Evolutionary conservation across 2,797 vertebrate genomes (phyloP), one percentile per base, ranked within the genome.

Genomic region (Sylvia borin): DNA sequence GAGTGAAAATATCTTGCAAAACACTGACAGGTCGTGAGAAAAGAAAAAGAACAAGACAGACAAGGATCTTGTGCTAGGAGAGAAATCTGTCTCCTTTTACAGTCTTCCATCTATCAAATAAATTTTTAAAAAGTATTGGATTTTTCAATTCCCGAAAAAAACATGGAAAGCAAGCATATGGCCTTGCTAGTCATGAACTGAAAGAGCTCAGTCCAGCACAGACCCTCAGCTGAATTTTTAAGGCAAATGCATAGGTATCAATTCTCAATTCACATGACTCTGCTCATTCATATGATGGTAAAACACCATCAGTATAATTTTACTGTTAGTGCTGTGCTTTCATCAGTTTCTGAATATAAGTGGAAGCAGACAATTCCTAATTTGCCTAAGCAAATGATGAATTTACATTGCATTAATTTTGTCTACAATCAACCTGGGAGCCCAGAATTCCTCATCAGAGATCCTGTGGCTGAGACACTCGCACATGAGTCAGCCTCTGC

Each of bases 401-500:
- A 38, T 71, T 82, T 51, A 36, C 9, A 34, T 1, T 4, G 29
- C 10, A 16, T 50, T 57, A 34, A 42, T 90, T 85, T 45, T 40
- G 47, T 32, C 48, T 47, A n/a, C 22, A 67, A 45, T 31, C 29
- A 42, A 4, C 26, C 16, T 7, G 15, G 40, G 26, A 90, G 22
- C n/a, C 26, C 24, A 27, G 81, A 81, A 38, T 34, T 55, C 62
- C 61, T 47, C 48, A 58, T 3, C 26, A 74, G 47, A 51, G 51
- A 57, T 9, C 29, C 25, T 20, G 11, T 4, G 3, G 40, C 53
- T 2, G 13, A 85, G 54, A 8, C 9, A 10, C 15, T 57, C 5
- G 1, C 0, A 1, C 21, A 20, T 0, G 3, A 38, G 29, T 26
- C 68, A 82, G 29, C 20, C 31, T 62, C 71, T 43, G n/a, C 54